These are phyloP conservation scores for Hyperoodon ampullatus DNA, from an alignment of 2,113 vertebrate genomes.

Conservation along the genomic window DNA sequence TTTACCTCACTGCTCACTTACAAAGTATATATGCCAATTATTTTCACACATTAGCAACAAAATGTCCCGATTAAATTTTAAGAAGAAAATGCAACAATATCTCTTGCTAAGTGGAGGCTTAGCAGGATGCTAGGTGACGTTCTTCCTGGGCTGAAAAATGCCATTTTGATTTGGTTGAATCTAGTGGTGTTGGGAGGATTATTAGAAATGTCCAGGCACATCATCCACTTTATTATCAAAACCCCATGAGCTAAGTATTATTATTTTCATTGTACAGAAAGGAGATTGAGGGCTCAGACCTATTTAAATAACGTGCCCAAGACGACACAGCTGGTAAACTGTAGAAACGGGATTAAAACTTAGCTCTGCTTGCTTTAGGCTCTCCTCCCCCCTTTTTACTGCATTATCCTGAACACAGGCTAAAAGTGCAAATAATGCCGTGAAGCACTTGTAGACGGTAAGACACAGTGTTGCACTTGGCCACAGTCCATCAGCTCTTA, in stretches of 20 bases:
- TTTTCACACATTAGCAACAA: conserved; percentile 7
- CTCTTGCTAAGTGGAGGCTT: neutral
- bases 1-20: conserved; percentile 65
- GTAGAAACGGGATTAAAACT: neutral
- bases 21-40: neutral
- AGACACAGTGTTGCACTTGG: neutral
- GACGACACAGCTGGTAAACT: neutral
- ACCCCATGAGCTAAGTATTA: neutral
- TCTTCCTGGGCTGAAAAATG: neutral
- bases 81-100: neutral
- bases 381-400: neutral
- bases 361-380: neutral
- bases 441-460: neutral
- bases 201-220: neutral
- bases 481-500: neutral
- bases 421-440: neutral
- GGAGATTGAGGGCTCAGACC: neutral
- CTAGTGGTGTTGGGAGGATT: neutral
- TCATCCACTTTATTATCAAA: conserved; percentile 13
- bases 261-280: neutral
- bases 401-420: neutral
- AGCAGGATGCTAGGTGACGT: neutral
- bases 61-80: conserved; percentile 36
- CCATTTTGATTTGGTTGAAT: neutral
- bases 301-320: neutral